These are phyloP conservation scores for Rhynchotus rufescens DNA, from an alignment of 2,797 vertebrate genomes.

Conservation along the genomic window DNA sequence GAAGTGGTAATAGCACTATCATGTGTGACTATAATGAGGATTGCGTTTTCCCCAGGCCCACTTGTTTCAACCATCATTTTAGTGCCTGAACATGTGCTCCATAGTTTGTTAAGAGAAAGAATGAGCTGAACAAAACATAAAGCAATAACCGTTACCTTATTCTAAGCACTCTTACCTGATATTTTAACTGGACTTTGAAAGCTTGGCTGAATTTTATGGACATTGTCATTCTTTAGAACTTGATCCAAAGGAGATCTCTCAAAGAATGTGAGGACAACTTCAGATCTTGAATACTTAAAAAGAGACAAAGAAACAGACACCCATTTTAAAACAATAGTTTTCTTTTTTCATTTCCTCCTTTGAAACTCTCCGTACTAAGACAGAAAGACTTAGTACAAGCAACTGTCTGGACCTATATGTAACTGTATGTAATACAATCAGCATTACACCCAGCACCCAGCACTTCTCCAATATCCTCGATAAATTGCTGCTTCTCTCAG, in stretches of 20 bases:
- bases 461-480: neutral
- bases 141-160: neutral
- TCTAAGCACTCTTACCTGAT: slow-evolving; percentile 86
- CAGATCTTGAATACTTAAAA: slow-evolving; percentile 93
- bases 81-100: neutral
- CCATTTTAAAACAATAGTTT: neutral
- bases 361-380: rapidly evolving
- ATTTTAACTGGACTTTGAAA: slow-evolving; percentile 95
- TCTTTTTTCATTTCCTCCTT: neutral
- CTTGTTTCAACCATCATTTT: neutral
- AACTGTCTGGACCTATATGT: neutral
- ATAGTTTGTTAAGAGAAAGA: neutral
- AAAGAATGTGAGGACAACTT: slow-evolving; percentile 97
- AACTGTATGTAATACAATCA: neutral
- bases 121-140: neutral
- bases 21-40: neutral
- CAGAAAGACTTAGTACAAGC: neutral
- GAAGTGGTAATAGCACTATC: neutral
- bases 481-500: neutral
- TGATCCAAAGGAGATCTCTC: slow-evolving; percentile 96
- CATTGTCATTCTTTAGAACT: slow-evolving; percentile 93
- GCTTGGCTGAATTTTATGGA: slow-evolving; percentile 95
- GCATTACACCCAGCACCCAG: neutral
- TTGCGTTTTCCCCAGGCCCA: neutral
- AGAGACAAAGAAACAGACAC: neutral